Evolutionary conservation across 2,888 invertebrate genomes (phyloP).

Genomic region (Dolichopus griseipennis): DNA sequence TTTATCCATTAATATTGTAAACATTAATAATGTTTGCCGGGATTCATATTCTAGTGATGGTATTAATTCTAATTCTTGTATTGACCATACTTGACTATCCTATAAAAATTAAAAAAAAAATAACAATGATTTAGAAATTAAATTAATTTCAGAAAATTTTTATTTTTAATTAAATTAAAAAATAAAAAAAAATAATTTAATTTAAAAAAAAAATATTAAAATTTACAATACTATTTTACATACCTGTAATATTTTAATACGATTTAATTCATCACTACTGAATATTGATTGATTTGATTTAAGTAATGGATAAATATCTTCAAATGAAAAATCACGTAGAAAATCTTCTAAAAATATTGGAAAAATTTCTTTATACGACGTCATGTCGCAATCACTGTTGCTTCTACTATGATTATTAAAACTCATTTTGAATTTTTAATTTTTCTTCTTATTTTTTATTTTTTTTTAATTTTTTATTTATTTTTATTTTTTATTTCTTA

Average conservation of each 20-base stretch:
- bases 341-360: conserved; percentile 26
- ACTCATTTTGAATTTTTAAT: background rate
- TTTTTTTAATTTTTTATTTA: background rate
- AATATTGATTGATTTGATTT: conserved; percentile 16
- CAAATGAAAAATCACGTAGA: conserved; percentile 25
- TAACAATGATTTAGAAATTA: background rate
- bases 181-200: background rate
- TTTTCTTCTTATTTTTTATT: background rate
- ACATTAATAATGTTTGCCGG: conserved; percentile 25
- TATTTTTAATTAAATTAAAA: background rate
- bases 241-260: conserved; percentile 20
- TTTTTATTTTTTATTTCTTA: too few species aligned
- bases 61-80: background rate
- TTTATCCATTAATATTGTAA: conserved; percentile 26
- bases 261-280: conserved; percentile 20
- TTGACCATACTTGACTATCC: conserved; percentile 2
- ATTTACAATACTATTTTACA: background rate
- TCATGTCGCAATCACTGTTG: conserved; percentile 28
- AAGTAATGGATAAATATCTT: conserved; percentile 24
- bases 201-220: background rate
- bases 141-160: background rate
- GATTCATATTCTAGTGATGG: conserved; percentile 22
- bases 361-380: conserved; percentile 26
- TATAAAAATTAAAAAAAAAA: background rate
- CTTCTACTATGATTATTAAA: conserved; percentile 24